These are phyloP conservation scores for Ommatoiulus sabulosus DNA, from an alignment of 2,888 invertebrate genomes.

Conservation along the genomic window DNA sequence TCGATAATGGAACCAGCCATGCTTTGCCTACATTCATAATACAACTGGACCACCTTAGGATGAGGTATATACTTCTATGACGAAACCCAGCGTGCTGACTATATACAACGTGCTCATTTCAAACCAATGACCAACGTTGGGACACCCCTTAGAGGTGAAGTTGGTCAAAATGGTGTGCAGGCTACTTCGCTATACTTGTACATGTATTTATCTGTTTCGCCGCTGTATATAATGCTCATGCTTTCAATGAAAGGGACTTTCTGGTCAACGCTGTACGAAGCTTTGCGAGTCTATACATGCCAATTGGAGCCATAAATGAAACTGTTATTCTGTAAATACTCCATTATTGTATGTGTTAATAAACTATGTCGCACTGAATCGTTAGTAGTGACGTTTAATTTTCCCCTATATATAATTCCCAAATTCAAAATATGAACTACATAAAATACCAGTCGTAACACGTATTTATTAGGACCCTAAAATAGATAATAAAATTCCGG, in stretches of 20 bases:
- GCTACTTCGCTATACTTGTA: neutral
- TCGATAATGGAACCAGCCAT: neutral
- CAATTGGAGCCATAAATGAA: neutral
- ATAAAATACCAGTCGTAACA: too few relatives aligned
- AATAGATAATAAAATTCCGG: too few relatives aligned
- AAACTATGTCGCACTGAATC: neutral
- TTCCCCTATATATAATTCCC: too few relatives aligned
- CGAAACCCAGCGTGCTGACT: neutral
- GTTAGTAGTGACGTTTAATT: neutral
- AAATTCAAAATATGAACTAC: too few relatives aligned
- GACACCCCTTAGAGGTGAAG: neutral
- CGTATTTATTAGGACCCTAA: too few relatives aligned
- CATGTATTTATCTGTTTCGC: slow-evolving; percentile 9
- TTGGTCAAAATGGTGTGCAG: neutral
- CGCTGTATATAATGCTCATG: neutral
- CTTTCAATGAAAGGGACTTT: neutral
- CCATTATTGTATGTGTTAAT: neutral
- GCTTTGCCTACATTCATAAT: slow-evolving; percentile 15
- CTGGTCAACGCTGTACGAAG: neutral
- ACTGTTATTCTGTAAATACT: neutral
- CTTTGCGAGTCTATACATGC: neutral
- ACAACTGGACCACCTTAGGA: neutral
- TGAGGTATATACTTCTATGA: neutral
- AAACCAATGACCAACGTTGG: neutral
- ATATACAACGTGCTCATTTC: neutral